These are phyloP conservation scores for Electrophaes corylata DNA, from an alignment of 2,888 invertebrate species.

Conservation along the genomic window DNA sequence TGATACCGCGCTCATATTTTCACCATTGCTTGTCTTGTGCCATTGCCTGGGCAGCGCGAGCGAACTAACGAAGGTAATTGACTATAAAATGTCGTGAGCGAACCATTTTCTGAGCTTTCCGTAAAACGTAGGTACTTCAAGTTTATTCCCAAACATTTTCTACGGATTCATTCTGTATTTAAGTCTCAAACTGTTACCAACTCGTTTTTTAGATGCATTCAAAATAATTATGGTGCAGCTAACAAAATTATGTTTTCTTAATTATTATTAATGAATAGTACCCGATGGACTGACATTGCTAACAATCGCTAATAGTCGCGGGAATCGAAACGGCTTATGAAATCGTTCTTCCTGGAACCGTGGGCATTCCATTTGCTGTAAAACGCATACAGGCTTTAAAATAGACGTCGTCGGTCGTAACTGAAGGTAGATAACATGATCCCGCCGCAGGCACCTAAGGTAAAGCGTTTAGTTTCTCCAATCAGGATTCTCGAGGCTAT, in stretches of 20 bases:
- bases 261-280: too few species aligned
- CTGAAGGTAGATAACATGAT: not conserved
- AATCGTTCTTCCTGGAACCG: too few species aligned
- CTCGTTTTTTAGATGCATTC: too few species aligned
- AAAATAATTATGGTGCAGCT: too few species aligned
- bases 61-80: conserved; percentile 8
- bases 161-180: not conserved
- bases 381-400: not conserved
- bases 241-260: too few species aligned
- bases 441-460: conserved; percentile 1
- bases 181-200: too few species aligned
- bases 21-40: not conserved
- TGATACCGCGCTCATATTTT: conserved; percentile 5
- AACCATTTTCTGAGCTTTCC: conserved; percentile 10
- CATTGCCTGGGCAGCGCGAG: conserved; percentile 4
- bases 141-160: conserved; percentile 1
- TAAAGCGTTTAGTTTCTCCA: conserved; percentile 11
- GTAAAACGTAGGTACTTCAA: conserved; percentile 5
- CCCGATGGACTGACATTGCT: too few species aligned
- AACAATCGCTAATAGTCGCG: too few species aligned
- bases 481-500: conserved; percentile 4
- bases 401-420: not conserved
- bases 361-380: not conserved
- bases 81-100: conserved; percentile 12
- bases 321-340: too few species aligned